Conservation (phyloP, 2,113 vertebrate species). For the Pao palembangensis region DNA sequence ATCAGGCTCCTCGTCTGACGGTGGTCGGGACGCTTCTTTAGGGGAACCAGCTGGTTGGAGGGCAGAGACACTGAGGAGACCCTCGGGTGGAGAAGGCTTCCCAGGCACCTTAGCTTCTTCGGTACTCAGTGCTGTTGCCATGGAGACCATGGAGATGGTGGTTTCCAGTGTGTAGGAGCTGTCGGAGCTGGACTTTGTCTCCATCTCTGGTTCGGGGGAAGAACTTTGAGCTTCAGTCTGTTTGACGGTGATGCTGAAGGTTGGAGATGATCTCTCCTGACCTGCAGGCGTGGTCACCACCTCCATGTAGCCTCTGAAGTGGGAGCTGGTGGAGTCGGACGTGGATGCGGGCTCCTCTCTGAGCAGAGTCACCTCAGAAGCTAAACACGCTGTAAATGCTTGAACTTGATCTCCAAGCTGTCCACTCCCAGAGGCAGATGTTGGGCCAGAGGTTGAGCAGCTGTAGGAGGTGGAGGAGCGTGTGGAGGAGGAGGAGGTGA, state of each 20-base stretch:
- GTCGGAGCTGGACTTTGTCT: slow-evolving; percentile 42
- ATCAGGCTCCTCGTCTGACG: too few relatives aligned
- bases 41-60: too few relatives aligned
- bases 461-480: slow-evolving; percentile 67
- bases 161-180: slow-evolving; percentile 36
- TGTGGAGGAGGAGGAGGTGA: slow-evolving; percentile 50
- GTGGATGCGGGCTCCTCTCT: slow-evolving; percentile 72
- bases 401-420: slow-evolving; percentile 50
- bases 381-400: slow-evolving; percentile 21
- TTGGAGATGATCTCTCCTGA: slow-evolving; percentile 61
- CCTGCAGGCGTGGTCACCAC: slow-evolving; percentile 76
- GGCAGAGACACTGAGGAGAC: too few relatives aligned
- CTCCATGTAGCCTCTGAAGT: slow-evolving; percentile 82
- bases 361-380: slow-evolving; percentile 48
- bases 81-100: slow-evolving; percentile 32
- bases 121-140: slow-evolving; percentile 57
- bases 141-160: slow-evolving; percentile 37
- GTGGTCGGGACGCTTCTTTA: too few relatives aligned
- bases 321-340: slow-evolving; percentile 64
- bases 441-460: slow-evolving; percentile 61
- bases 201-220: slow-evolving; percentile 39
- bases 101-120: slow-evolving; percentile 71
- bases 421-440: slow-evolving; percentile 50
- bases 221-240: slow-evolving; percentile 34
- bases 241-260: slow-evolving; percentile 23